Percentiles rank a stretch among this genome's conserved stretches.
Conservation (phyloP, 2,888 invertebrate genomes). For the Xestia c-nigrum region DNA sequence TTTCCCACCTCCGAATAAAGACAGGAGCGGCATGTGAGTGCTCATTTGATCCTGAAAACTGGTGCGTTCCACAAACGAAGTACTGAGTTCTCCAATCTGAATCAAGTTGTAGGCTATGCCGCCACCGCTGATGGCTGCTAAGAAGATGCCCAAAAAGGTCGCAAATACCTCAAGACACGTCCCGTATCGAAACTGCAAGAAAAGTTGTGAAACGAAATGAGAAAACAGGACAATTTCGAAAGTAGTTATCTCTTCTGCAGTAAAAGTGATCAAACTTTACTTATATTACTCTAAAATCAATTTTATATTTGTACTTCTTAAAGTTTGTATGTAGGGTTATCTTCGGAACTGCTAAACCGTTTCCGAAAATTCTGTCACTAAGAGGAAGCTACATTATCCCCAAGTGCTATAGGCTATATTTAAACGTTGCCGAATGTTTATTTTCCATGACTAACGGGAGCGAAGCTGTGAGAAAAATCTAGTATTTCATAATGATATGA, state of each 20-base stretch:
- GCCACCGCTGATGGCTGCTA: slow-evolving; percentile 80
- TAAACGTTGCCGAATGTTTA: too few species aligned
- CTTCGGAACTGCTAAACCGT: too few species aligned
- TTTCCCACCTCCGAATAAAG: slow-evolving; percentile 80
- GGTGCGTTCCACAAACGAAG: slow-evolving; percentile 89
- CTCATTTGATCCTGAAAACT: slow-evolving; percentile 71
- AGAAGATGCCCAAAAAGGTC: slow-evolving; percentile 75
- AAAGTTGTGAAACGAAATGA: not conserved
- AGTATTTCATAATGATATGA: too few species aligned
- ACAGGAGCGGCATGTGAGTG: slow-evolving; percentile 77
- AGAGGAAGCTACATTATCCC: too few species aligned
- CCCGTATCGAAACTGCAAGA: slow-evolving; percentile 81
- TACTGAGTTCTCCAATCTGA: slow-evolving; percentile 91
- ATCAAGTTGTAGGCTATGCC: slow-evolving; percentile 90
- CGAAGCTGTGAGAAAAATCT: too few species aligned
- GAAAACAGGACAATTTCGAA: not conserved
- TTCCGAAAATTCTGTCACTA: too few species aligned
- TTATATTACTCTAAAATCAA: not conserved
- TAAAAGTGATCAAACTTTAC: not conserved
- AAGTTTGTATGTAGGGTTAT: too few species aligned
- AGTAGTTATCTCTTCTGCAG: not conserved
- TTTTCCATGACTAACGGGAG: too few species aligned
- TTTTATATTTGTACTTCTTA: too few species aligned
- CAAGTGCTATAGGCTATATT: too few species aligned
- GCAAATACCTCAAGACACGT: slow-evolving; percentile 77